Conservation (phyloP, 2,888 invertebrate genomes). For the Drosophila mayaguana region DNA sequence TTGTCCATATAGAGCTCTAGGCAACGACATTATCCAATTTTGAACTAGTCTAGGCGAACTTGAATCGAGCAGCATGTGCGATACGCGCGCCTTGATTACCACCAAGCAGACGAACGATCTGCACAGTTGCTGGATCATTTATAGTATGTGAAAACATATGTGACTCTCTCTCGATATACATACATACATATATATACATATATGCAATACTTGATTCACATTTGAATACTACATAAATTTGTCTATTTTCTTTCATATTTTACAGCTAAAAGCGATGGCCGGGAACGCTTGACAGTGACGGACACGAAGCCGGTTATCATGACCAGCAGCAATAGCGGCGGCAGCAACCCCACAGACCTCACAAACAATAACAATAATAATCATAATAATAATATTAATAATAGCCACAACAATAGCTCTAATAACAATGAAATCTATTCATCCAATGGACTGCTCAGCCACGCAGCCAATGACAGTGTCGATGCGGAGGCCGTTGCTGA, state of each 20-base stretch:
- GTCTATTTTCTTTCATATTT: neutral
- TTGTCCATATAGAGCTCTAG: neutral
- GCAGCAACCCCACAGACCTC: conserved; percentile 54
- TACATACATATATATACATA: neutral
- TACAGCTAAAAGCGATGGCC: conserved; percentile 85
- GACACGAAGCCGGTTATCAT: conserved; percentile 83
- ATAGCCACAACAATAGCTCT: conserved; percentile 28
- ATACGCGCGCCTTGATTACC: conserved; percentile 88
- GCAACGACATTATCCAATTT: neutral
- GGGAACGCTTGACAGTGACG: conserved; percentile 84
- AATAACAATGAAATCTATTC: conserved; percentile 38
- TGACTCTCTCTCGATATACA: no score
- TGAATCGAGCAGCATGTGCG: conserved; percentile 85
- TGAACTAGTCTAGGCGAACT: neutral
- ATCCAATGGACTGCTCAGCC: conserved; percentile 54
- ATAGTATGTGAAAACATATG: conserved; percentile 86
- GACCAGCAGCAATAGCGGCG: conserved; percentile 45
- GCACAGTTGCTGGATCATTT: conserved; percentile 92
- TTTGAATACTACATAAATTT: neutral
- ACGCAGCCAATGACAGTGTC: conserved; percentile 38
- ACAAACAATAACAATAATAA: conserved; percentile 59
- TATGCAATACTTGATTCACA: neutral
- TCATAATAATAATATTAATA: conserved; percentile 49
- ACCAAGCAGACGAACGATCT: conserved; percentile 88
- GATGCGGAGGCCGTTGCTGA: conserved; percentile 16